phyloP scores from a whole-genome alignment of 30 jellyfish, hydroid and myxozoan species.

The Phacellophora camtschatica region DNA sequence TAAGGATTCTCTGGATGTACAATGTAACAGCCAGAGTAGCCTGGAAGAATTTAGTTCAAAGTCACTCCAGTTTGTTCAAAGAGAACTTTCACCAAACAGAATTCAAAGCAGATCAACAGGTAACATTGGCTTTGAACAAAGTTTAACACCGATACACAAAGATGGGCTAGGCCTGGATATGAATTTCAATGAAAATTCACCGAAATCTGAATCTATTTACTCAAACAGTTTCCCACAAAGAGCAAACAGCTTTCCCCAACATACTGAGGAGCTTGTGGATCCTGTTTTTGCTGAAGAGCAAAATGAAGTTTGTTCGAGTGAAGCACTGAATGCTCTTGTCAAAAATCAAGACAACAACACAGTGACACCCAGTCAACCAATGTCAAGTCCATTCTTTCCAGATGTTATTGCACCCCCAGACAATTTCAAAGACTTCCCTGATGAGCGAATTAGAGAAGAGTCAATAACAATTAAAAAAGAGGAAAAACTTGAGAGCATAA shows the following conservation, averaged over 20 bases:
- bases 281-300: neutral
- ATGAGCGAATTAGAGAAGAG: neutral
- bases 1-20: conserved; percentile 31
- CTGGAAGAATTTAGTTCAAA: conserved; percentile 29
- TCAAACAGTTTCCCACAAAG: no score
- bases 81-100: conserved; percentile 45
- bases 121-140: conserved; percentile 21
- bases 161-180: neutral
- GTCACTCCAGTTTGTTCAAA: conserved; percentile 9
- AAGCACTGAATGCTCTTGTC: neutral
- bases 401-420: conserved; percentile 84
- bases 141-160: neutral
- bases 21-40: conserved; percentile 56
- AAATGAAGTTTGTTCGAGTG: neutral
- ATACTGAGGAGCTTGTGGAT: neutral
- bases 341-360: neutral
- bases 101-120: conserved; percentile 82
- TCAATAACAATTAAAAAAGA: neutral
- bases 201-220: no score
- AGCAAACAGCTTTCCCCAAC: neutral
- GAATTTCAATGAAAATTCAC: no score
- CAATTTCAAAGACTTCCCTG: conserved; percentile 72
- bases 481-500: conserved; percentile 5
- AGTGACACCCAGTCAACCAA: neutral
- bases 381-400: conserved; percentile 16